phyloP scores from a whole-genome alignment of 1,140 invertebrate species.

The Araneus ventricosus region DNA sequence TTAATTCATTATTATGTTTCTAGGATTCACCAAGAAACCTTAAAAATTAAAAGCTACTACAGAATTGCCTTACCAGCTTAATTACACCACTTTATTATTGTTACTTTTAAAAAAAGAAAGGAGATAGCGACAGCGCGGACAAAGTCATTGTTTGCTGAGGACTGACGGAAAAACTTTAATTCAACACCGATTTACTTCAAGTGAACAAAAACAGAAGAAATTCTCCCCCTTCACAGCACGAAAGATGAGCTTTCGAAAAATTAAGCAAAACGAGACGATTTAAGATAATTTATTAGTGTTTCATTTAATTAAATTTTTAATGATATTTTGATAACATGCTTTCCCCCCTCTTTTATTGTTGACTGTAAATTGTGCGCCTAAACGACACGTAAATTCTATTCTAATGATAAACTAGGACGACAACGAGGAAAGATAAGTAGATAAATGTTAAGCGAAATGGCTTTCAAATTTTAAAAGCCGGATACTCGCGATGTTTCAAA shows the following conservation, averaged over 20 bases:
- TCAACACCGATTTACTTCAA: not conserved
- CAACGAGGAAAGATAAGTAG: not conserved
- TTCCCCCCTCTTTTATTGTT: slow-evolving; percentile 27
- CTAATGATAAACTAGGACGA: not conserved
- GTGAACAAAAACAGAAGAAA: not conserved
- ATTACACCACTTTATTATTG: not conserved
- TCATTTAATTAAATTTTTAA: slow-evolving; percentile 24
- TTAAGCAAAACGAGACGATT: not conserved
- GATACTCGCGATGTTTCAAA: not conserved
- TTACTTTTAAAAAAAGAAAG: not conserved
- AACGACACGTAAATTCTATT: not conserved
- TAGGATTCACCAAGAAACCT: not conserved
- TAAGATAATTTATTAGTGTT: slow-evolving; percentile 13
- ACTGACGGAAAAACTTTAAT: not conserved
- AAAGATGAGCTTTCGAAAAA: not conserved
- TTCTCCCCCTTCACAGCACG: too few species aligned
- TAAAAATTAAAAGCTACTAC: not conserved
- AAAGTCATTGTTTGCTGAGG: not conserved
- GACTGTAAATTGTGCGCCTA: not conserved
- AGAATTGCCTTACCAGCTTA: not conserved
- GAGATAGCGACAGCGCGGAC: not conserved
- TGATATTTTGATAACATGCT: slow-evolving; percentile 38
- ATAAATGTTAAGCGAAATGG: slow-evolving; percentile 22
- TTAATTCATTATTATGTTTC: not conserved
- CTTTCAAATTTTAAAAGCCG: slow-evolving; percentile 47